phyloP scores from a whole-genome alignment of 2,113 vertebrate genomes.

The Leptodactylus fuscus region DNA sequence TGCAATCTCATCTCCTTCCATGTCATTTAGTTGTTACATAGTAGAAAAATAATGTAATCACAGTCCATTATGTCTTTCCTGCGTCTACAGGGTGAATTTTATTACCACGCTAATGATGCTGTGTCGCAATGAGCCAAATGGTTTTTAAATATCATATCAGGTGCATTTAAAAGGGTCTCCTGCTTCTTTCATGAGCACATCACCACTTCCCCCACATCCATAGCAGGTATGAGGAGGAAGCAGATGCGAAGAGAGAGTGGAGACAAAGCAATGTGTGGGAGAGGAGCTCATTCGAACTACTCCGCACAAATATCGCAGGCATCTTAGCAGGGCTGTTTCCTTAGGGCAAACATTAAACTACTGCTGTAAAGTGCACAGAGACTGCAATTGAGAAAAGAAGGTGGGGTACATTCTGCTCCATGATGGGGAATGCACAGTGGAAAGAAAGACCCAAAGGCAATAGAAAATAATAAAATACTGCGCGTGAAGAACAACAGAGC shows the following conservation, averaged over 20 bases:
- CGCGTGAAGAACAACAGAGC: background rate
- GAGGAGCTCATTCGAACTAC: slow-evolving; percentile 25
- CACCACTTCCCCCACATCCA: slow-evolving; percentile 6
- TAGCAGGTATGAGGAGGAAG: slow-evolving; percentile 24
- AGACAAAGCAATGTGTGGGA: slow-evolving; percentile 3
- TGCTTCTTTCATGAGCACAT: background rate
- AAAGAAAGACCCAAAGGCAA: background rate
- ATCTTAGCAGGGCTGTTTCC: slow-evolving; percentile 29
- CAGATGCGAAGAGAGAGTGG: slow-evolving; percentile 33
- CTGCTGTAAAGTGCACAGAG: slow-evolving; percentile 25
- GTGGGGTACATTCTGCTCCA: background rate
- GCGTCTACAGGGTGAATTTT: slow-evolving; percentile 38
- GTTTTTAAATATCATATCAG: slow-evolving; percentile 55
- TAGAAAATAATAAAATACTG: slow-evolving; percentile 6
- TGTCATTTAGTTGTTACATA: slow-evolving; percentile 45
- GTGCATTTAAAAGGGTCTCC: slow-evolving; percentile 52
- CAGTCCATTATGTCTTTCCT: slow-evolving; percentile 49
- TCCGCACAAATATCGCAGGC: slow-evolving; percentile 13
- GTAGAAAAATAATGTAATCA: slow-evolving; percentile 54
- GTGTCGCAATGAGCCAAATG: slow-evolving; percentile 44
- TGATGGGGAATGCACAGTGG: background rate
- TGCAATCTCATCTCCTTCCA: slow-evolving; percentile 11
- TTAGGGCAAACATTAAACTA: slow-evolving; percentile 40
- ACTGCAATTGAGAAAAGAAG: background rate
- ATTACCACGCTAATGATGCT: slow-evolving; percentile 40